Base-by-base conservation (phyloP, 2,797 vertebrate genomes). In the Lepus townsendii region DNA sequence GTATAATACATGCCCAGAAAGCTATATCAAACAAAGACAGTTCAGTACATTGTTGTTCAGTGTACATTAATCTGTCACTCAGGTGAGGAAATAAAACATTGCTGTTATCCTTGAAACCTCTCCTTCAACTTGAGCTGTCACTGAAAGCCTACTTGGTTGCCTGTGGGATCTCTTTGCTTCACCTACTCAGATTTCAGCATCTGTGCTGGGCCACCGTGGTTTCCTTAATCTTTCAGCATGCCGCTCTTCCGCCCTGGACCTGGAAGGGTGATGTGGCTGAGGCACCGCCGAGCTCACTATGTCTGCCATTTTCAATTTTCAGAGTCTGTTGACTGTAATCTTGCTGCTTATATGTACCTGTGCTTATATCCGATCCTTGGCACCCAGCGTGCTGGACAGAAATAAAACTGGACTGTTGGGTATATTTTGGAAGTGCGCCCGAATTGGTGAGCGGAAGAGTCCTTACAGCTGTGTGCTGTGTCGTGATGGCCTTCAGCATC, bases 301-400 rank as follows among this genome's bases (percentile, higher is more conserved):
- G 99, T 99, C 99, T 97, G 99, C 99, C 97, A 99, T 99, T 98
- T 99, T 99, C 98, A 99, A 99, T 98, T 99, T 99, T 97, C 99
- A 99, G 98, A 99, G 99, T 88, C 98, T 99, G 24, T 98, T 99
- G 95, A 99, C 99, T 8, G 99, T 99, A 96, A 99, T 99, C 97
- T 98, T 99, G 91, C 98, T 99, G 97, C 98, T 99, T 94, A 99
- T 99, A 97, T 99, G 99, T 98, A 99, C 99, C 32, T 99, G 99
- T 98, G 99, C 99, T 98, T 99, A 99, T 97, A 98, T 99, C 98
- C 98, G 99, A 98, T 99, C 99, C n/a, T 95, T 99, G 98, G 98
- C 99, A 96, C 99, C 99, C 96, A 99, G 98, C 97, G 93, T 99
- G 90, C 97, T 99, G 97, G 99, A 99, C 98, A 99, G 99, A 98